A percentile compares a stretch with the other conserved stretches of the same genome.
Conservation (phyloP, 1,140 invertebrate genomes). For the Asbolus verrucosus region DNA sequence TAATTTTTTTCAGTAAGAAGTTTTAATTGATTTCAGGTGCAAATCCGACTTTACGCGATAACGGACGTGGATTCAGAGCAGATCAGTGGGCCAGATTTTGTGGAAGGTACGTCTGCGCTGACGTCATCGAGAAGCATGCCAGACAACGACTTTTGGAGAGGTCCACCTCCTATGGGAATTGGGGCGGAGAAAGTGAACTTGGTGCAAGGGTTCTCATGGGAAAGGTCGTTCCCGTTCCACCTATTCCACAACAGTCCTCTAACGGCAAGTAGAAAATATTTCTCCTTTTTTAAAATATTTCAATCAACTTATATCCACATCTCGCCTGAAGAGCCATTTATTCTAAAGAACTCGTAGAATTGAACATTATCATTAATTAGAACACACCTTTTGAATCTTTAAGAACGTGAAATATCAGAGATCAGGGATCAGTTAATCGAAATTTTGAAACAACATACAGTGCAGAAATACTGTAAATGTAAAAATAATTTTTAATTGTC, state of each 20-base stretch:
- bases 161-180: conserved; percentile 69
- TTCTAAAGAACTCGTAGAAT: no score
- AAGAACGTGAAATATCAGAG: no score
- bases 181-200: conserved; percentile 72
- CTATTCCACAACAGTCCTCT: conserved; percentile 52
- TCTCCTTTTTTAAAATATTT: conserved; percentile 15
- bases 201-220: conserved; percentile 67
- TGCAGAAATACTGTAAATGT: no score
- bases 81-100: conserved; percentile 86
- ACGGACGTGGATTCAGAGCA: conserved; percentile 76
- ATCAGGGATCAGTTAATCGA: no score
- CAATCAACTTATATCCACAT: neutral
- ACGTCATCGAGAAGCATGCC: conserved; percentile 79
- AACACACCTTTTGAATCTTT: no score
- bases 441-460: no score
- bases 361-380: no score
- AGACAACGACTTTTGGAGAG: conserved; percentile 70
- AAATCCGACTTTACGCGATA: conserved; percentile 78
- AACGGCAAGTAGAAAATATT: conserved; percentile 52
- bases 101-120: conserved; percentile 79
- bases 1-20: neutral
- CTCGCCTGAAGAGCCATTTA: no score
- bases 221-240: conserved; percentile 65
- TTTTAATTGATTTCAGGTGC: conserved; percentile 70
- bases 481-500: no score